These are phyloP conservation scores for Melanargia galathea DNA, from an alignment of 2,888 invertebrate genomes.

Conservation along the genomic window DNA sequence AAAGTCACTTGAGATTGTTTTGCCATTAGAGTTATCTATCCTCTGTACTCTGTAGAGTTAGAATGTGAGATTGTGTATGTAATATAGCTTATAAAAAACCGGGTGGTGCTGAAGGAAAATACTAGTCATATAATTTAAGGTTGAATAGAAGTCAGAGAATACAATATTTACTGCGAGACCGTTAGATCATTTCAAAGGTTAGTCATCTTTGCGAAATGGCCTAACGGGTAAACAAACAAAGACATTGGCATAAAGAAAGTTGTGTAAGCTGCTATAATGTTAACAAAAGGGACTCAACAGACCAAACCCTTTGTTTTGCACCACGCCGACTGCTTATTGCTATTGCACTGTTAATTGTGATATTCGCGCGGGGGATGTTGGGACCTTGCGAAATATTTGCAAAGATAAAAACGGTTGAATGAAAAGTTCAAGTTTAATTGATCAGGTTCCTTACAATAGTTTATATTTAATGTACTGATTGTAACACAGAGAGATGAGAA, in stretches of 20 bases:
- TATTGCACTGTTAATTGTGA: conserved; percentile 53
- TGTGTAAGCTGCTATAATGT: conserved; percentile 58
- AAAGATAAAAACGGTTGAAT: conserved; percentile 43
- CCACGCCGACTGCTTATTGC: conserved; percentile 52
- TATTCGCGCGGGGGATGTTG: conserved; percentile 41
- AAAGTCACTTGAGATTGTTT: too few species aligned
- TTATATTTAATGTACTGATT: neutral
- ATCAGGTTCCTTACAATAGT: conserved; percentile 6
- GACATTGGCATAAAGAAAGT: conserved; percentile 54
- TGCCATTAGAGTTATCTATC: too few species aligned
- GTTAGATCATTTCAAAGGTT: conserved; percentile 41
- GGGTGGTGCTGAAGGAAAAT: neutral
- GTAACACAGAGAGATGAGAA: too few species aligned
- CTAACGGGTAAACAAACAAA: conserved; percentile 56
- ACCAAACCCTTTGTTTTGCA: conserved; percentile 61
- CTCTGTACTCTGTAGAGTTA: too few species aligned
- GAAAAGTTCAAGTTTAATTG: neutral
- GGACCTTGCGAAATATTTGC: conserved; percentile 39
- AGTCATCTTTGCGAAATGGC: conserved; percentile 64
- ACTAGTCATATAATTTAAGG: neutral
- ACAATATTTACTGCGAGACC: neutral
- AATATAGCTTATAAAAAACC: neutral
- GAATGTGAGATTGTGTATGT: too few species aligned
- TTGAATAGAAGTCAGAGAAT: neutral
- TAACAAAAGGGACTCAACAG: conserved; percentile 48